Conservation (phyloP, 64 coral and sea anemone genomes). For the Montipora efflorescens region DNA sequence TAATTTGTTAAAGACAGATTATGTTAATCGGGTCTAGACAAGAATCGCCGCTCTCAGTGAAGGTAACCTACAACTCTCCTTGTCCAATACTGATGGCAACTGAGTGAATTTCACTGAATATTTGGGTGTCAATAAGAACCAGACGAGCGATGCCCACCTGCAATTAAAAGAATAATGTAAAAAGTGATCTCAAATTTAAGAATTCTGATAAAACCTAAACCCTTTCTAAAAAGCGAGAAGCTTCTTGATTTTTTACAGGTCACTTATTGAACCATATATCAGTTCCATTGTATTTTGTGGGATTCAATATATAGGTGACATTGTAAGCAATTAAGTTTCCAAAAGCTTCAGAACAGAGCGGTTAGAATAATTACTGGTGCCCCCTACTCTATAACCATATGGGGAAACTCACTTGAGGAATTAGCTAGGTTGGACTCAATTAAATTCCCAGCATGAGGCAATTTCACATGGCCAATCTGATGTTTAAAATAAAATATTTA, state of each 20-base stretch:
- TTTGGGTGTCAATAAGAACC: not conserved
- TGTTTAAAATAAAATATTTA: not conserved
- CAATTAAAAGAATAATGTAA: not conserved
- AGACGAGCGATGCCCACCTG: not conserved
- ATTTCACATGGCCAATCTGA: not conserved
- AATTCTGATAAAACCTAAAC: not conserved
- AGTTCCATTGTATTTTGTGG: slow-evolving; percentile 20
- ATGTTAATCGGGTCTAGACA: not conserved
- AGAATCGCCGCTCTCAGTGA: not conserved
- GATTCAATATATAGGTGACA: slow-evolving; percentile 31
- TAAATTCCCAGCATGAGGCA: not conserved
- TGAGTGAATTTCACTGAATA: not conserved
- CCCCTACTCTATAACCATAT: not conserved
- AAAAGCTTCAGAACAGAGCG: not conserved
- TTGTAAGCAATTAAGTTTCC: slow-evolving; percentile 1
- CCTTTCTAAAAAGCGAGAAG: slow-evolving; percentile 5
- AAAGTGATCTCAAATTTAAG: slow-evolving; percentile 6
- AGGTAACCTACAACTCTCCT: not conserved
- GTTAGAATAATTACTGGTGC: too few species aligned
- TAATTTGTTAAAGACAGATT: not conserved
- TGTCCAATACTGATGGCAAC: not conserved
- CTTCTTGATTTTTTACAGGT: slow-evolving; percentile 20
- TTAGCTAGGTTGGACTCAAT: not conserved
- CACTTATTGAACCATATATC: slow-evolving; percentile 29
- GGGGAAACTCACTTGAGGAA: not conserved